phyloP scores from a whole-genome alignment of 2,113 vertebrate genomes.

The Sprattus sprattus region DNA sequence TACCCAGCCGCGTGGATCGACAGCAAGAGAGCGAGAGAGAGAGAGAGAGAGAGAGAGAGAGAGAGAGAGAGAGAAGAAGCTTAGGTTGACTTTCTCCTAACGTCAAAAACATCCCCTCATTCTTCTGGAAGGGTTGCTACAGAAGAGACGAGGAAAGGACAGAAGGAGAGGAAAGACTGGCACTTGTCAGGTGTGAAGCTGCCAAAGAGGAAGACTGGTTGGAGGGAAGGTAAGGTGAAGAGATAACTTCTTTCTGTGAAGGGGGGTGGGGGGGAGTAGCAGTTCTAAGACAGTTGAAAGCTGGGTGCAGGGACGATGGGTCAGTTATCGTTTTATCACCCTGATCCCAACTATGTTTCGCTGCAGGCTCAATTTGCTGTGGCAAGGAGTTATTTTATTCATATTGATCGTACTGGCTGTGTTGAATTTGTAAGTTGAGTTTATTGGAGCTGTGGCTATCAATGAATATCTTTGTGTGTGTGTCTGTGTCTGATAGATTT shows the following conservation, averaged over 20 bases:
- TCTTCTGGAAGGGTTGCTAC: neutral
- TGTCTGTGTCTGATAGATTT: neutral
- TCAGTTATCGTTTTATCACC: neutral
- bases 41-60: neutral
- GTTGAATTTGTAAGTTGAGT: neutral
- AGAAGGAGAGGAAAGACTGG: slow-evolving; percentile 40
- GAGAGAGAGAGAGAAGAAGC: neutral
- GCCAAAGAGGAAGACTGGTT: slow-evolving; percentile 41
- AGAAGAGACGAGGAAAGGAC: slow-evolving; percentile 32
- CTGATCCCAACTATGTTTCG: neutral
- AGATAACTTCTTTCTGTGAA: neutral
- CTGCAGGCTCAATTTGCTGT: neutral
- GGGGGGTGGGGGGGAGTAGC: neutral
- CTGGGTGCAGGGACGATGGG: neutral
- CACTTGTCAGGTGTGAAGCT: slow-evolving; percentile 70
- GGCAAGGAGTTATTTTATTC: neutral
- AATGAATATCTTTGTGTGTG: slow-evolving; percentile 14
- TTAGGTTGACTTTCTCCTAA: neutral
- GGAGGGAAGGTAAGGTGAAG: neutral
- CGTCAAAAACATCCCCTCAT: neutral
- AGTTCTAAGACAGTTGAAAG: neutral
- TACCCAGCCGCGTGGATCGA: neutral
- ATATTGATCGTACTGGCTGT: neutral
- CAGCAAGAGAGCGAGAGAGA: neutral
- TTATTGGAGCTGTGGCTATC: neutral